Base-by-base conservation (phyloP, 2,888 invertebrate species). In the Andrena fulva region DNA sequence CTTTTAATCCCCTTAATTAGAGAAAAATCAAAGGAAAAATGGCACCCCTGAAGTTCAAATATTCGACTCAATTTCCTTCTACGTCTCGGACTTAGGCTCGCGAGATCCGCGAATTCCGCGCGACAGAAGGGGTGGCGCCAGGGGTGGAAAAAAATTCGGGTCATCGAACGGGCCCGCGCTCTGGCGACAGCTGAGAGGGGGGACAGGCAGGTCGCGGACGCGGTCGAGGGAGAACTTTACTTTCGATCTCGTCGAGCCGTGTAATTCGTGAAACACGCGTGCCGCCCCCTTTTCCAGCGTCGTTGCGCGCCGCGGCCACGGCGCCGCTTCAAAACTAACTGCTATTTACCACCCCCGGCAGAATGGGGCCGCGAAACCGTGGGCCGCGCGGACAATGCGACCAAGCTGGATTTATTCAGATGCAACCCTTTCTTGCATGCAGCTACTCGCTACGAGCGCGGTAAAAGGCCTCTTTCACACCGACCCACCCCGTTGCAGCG, bases 221-320 rank as follows among this genome's bases (percentile, higher is more conserved):
- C 31, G n/a, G 68, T 35, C 64, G 77, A 68, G 69, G 64, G 70
- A 60, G 68, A 73, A 69, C 70, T 85, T 85, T 80, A 87, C 87
- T 87, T 85, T 87, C 87, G 80, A 87, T 87, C 82, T 87, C 87
- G 83, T 64, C 68, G 80, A 69, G 31, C 67, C 84, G 72, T 75
- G 84, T 78, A 76, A 84, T 82, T 79, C 83, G 78, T 76, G 60
- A 78, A 78, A 75, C 70, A 74, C 83, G 81, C 71, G 68, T 64
- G 64, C 64, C 66, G n/a, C 52, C 66, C 63, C 64, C 42, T 42
- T 72, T 69, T 29, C 68, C 60, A 54, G 20, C 52, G 50, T 64
- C 77, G 64, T 63, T 52, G 35, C 68, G 69, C 35, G 66, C 60
- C 31, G 48, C n/a, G 42, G 69, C 20, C 63, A 69, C 59, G 27